Evolutionary conservation across 2,888 invertebrate species (phyloP).

Genomic region (Rugalucina vietnamica): DNA sequence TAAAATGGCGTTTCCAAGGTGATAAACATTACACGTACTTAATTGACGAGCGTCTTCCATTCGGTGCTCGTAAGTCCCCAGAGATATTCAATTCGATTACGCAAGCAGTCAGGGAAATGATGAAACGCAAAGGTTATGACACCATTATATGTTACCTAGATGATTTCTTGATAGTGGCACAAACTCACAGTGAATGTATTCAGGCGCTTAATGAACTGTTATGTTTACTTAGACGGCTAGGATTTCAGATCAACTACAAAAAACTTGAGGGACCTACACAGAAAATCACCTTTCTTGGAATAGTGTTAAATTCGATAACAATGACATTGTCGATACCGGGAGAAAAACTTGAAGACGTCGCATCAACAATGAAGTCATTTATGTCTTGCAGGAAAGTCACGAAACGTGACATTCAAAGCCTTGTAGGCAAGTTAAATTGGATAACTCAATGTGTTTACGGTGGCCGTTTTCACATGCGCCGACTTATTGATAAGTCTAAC

Average conservation of each 20-base stretch:
- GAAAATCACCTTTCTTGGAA: too few relatives aligned
- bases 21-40: constrained; percentile 16
- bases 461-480: constrained; percentile 20
- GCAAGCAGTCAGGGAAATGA: constrained; percentile 21
- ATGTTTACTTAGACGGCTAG: constrained; percentile 5
- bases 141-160: constrained; percentile 7
- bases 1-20: constrained; percentile 28
- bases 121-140: not conserved
- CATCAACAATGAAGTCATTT: not conserved
- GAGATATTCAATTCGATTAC: constrained; percentile 22
- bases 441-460: constrained; percentile 16
- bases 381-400: not conserved
- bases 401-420: constrained; percentile 20
- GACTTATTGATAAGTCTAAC: constrained; percentile 4
- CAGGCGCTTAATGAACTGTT: not conserved
- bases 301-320: too few relatives aligned
- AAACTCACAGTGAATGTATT: constrained; percentile 19
- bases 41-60: constrained; percentile 25
- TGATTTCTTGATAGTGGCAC: constrained; percentile 22
- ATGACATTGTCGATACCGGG: too few relatives aligned
- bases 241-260: constrained; percentile 33
- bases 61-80: constrained; percentile 15
- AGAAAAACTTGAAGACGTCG: too few relatives aligned
- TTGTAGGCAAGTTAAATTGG: constrained; percentile 30
- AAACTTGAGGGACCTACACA: constrained; percentile 30